Conservation (phyloP, 2,888 invertebrate genomes). For the Polydrusus tereticollis region DNA sequence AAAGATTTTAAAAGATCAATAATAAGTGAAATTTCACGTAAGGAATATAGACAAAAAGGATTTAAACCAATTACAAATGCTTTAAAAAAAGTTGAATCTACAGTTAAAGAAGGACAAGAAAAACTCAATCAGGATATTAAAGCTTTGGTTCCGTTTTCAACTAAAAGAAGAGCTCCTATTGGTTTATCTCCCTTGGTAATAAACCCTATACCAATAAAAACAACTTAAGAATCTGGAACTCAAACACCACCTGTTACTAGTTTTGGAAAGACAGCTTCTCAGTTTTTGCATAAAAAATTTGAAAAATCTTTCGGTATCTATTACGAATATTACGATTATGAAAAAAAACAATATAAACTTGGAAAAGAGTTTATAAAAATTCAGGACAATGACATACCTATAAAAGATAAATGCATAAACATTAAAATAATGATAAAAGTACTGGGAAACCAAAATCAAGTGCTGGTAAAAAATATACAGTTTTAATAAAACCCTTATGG, state of each 20-base stretch:
- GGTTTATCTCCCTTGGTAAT: neutral
- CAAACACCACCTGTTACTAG: neutral
- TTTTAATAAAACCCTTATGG: neutral
- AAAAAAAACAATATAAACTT: neutral
- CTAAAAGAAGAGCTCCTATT: neutral
- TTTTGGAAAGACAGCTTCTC: neutral
- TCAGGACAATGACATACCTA: neutral
- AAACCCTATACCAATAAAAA: neutral
- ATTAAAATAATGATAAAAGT: neutral
- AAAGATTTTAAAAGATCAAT: neutral
- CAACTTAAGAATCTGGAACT: neutral
- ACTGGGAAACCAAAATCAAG: neutral
- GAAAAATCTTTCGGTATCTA: neutral
- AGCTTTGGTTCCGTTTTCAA: neutral
- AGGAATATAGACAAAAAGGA: neutral
- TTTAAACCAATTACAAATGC: neutral
- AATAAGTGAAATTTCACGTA: neutral
- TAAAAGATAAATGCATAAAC: neutral
- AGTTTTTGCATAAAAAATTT: neutral
- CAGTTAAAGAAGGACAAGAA: neutral
- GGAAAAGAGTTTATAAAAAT: neutral
- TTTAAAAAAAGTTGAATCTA: neutral
- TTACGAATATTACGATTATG: neutral
- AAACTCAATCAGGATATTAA: neutral
- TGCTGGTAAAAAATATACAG: neutral